A percentile compares a stretch with the other conserved stretches of the same genome.
phyloP scores from a whole-genome alignment of 2,888 invertebrate species.

The Aphodius sticticus region DNA sequence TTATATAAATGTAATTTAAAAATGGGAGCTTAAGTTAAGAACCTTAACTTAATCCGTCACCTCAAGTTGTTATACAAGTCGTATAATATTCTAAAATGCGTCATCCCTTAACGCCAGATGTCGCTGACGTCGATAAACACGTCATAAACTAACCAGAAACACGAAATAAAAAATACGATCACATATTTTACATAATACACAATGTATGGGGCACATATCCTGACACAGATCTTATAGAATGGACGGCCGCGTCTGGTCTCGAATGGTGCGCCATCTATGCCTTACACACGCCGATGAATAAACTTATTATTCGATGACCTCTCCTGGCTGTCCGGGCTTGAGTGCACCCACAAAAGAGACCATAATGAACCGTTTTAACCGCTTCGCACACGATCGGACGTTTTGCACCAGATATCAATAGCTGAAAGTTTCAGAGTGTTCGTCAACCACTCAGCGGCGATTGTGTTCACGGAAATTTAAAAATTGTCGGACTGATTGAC shows the following conservation, averaged over 20 bases:
- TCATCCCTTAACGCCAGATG: background rate
- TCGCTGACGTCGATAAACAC: background rate
- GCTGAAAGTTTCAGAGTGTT: background rate
- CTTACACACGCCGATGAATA: constrained; percentile 28
- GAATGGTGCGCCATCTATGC: background rate
- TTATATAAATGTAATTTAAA: no score
- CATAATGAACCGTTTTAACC: constrained; percentile 34
- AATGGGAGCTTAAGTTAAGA: no score
- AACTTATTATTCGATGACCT: constrained; percentile 37
- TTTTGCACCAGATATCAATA: constrained; percentile 4
- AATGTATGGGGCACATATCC: background rate
- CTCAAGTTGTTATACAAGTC: no score
- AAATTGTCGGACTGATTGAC: background rate
- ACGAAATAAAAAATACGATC: background rate
- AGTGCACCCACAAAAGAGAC: constrained; percentile 33
- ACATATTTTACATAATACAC: background rate
- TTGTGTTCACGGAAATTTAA: background rate
- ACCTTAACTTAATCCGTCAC: no score
- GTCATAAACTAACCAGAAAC: background rate
- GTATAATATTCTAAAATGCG: background rate
- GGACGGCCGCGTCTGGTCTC: background rate
- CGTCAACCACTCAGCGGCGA: background rate
- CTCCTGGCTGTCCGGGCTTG: constrained; percentile 31
- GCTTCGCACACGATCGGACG: constrained; percentile 14
- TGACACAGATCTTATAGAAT: background rate